phyloP scores from a whole-genome alignment of 2,797 vertebrate genomes.

The Uromys caudimaculatus region DNA sequence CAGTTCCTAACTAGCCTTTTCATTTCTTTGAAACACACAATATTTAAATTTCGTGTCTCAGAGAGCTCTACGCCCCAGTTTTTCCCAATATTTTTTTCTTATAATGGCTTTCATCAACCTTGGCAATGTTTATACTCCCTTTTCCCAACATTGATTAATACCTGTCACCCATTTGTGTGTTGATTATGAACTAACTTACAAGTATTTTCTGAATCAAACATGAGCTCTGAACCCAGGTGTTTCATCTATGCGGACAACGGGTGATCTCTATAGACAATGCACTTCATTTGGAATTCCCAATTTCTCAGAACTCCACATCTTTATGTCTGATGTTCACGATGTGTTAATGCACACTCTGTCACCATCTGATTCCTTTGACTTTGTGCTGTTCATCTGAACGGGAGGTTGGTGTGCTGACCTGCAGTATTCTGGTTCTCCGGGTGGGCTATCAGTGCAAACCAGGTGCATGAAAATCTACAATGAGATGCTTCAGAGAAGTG shows the following conservation, averaged over 20 bases:
- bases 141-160: neutral
- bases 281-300: neutral
- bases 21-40: neutral
- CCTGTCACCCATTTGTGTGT: neutral
- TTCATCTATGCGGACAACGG: neutral
- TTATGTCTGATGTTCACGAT: neutral
- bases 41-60: constrained; percentile 3
- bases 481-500: neutral
- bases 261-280: neutral
- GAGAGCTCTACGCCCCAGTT: neutral
- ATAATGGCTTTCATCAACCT: neutral
- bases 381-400: neutral
- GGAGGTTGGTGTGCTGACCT: neutral
- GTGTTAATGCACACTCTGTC: neutral
- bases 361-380: neutral
- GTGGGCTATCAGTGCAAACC: neutral
- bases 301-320: neutral
- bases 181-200: neutral
- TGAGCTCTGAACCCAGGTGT: neutral
- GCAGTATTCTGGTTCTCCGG: neutral
- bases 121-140: neutral
- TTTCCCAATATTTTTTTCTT: neutral
- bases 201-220: neutral
- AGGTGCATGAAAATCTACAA: neutral
- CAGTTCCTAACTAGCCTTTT: neutral